Base-by-base conservation (phyloP, 2,113 vertebrate genomes). In the Nothocercus julius region DNA sequence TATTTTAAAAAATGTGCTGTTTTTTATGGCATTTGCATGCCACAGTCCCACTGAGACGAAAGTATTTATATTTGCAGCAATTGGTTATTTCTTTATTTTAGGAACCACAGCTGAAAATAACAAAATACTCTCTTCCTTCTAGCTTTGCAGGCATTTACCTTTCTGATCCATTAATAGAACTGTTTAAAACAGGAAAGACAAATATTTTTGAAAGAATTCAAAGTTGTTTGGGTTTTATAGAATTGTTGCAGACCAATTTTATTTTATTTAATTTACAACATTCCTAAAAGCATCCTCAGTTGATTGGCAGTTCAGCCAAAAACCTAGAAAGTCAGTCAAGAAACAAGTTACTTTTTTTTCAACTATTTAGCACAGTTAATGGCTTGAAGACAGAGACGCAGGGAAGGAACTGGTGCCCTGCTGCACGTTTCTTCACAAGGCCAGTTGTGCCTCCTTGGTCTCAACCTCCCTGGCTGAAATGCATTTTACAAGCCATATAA, bases 101-200 rank as follows among this genome's bases (percentile, higher is more conserved):
- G 30, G 54, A 58, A 58, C 28, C 54, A 58, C 30, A 10, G 28
- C 16, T 38, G 6, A 68, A 82, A 78, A 56, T 63, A 36, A 5
- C 14, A 42, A 18, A 36, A 42, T 54, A 49, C 5, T 56, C 34
- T 20, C 12, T 38, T 67, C 68, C 6, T 58, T 80, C 36, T 54
- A 32, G 20, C 30, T 63, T 38, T 54, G n/a, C 18, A 49, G 4
- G 24, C 8, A 10, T 3, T 69, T 76, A 45, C 7, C 28, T 72
- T 56, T 62, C 19, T 68, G 7, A 61, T 54, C 28, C 4, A 2
- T 34, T 36, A 21, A 5, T n/a, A 30, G 7, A 42, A 4, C 8
- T 1, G 0, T 7, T 64, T 13, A 27, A 40, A 9, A 11, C 13
- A 2, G 21, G 15, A 22, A 58, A 25, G 3, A 28, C 7, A 45